phyloP scores from a whole-genome alignment of 2,888 invertebrate species.

The Drosophila anomalata region DNA sequence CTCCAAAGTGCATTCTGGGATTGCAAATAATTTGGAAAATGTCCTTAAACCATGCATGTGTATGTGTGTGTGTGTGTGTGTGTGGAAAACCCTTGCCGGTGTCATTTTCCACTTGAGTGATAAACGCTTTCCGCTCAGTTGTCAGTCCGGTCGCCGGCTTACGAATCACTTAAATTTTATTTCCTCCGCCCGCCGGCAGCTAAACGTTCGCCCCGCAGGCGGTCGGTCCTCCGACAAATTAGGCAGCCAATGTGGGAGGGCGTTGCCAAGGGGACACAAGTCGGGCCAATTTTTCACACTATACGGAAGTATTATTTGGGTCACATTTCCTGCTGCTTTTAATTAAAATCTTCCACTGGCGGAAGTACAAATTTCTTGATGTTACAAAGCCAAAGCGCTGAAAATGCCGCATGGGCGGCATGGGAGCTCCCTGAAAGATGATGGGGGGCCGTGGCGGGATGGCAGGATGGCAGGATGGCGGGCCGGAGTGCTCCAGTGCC shows the following conservation, averaged over 20 bases:
- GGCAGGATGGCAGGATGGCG: not conserved
- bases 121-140: slow-evolving; percentile 40
- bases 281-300: slow-evolving; percentile 71
- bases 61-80: not conserved
- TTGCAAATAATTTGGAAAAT: not conserved
- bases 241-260: slow-evolving; percentile 41
- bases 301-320: slow-evolving; percentile 79
- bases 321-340: slow-evolving; percentile 79
- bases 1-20: not conserved
- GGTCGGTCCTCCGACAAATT: slow-evolving; percentile 57
- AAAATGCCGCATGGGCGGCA: slow-evolving; percentile 42
- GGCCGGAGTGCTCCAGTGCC: not conserved
- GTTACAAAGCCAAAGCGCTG: slow-evolving; percentile 54
- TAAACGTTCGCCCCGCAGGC: slow-evolving; percentile 32
- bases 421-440: not conserved
- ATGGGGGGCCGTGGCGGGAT: no score
- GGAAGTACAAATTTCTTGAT: slow-evolving; percentile 75
- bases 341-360: slow-evolving; percentile 73
- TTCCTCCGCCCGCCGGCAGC: slow-evolving; percentile 26
- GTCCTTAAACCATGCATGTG: not conserved
- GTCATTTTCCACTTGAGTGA: slow-evolving; percentile 36
- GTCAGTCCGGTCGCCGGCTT: slow-evolving; percentile 32
- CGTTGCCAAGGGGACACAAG: slow-evolving; percentile 9
- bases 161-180: slow-evolving; percentile 39
- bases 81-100: slow-evolving; percentile 14